These are phyloP conservation scores for Mormyrus proboscirostris DNA, from an alignment of 2,797 vertebrate genomes.

Conservation along the genomic window DNA sequence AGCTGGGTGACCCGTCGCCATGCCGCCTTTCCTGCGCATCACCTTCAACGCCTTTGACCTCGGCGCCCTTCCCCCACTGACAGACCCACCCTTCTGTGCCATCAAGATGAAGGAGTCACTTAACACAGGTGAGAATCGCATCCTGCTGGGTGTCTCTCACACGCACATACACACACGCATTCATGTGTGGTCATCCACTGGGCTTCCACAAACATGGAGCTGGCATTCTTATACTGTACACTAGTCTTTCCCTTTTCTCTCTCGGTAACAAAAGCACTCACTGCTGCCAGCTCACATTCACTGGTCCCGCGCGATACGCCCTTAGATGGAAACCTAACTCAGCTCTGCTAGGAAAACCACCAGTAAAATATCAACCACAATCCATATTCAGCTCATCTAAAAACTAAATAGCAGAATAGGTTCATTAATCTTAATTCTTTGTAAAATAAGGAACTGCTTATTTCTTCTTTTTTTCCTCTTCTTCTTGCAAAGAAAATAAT, in stretches of 20 bases:
- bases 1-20: slow-evolving; percentile 50
- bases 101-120: slow-evolving; percentile 95
- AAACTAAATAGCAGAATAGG: not conserved
- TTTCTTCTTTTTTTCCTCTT: not conserved
- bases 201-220: not conserved
- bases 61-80: slow-evolving; percentile 61
- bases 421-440: not conserved
- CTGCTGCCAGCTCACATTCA: not conserved
- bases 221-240: not conserved
- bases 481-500: not conserved
- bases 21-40: slow-evolving; percentile 95
- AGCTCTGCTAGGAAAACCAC: not conserved
- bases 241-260: not conserved
- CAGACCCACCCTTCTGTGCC: slow-evolving; percentile 84
- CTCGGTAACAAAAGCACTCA: not conserved
- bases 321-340: slow-evolving; percentile 1
- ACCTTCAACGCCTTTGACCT: slow-evolving; percentile 87
- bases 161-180: too few relatives aligned
- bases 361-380: not conserved
- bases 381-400: not conserved
- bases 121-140: slow-evolving; percentile 72
- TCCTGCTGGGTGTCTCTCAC: not conserved
- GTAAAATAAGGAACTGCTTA: not conserved
- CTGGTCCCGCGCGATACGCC: not conserved
- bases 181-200: not conserved